These are phyloP conservation scores for Semibalanus balanoides DNA, from an alignment of 1,140 invertebrate genomes.

Conservation along the genomic window DNA sequence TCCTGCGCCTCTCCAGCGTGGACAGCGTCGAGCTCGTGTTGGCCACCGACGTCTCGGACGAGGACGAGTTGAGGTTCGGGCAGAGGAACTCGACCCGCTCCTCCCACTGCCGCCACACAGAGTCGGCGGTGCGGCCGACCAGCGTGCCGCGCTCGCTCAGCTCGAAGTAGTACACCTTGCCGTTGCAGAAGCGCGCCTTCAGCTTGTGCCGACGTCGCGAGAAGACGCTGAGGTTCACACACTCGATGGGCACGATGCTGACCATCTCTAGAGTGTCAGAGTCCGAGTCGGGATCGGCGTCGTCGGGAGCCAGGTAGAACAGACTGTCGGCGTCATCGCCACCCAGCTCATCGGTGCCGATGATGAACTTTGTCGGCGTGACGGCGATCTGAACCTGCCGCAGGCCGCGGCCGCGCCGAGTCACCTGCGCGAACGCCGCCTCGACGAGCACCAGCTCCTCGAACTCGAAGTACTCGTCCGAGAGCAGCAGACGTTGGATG, in stretches of 20 bases:
- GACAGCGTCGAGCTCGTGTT: not conserved
- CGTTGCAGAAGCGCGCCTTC: slow-evolving; percentile 39
- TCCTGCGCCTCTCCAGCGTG: not conserved
- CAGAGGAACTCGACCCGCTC: slow-evolving; percentile 32
- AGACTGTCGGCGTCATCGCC: slow-evolving; percentile 19
- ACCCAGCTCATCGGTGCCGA: slow-evolving; percentile 37
- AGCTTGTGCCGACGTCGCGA: slow-evolving; percentile 36
- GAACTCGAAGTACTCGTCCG: slow-evolving; percentile 40
- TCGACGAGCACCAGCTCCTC: slow-evolving; percentile 42
- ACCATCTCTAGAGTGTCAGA: slow-evolving; percentile 40
- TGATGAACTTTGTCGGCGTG: slow-evolving; percentile 39
- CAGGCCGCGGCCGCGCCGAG: slow-evolving; percentile 38
- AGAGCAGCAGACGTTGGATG: slow-evolving; percentile 40
- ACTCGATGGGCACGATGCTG: slow-evolving; percentile 41
- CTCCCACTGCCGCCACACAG: slow-evolving; percentile 40
- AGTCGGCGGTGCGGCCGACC: too few species aligned
- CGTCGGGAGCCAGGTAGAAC: slow-evolving; percentile 25
- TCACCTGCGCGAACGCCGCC: slow-evolving; percentile 45
- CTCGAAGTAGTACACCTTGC: slow-evolving; percentile 34
- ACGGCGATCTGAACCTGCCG: slow-evolving; percentile 41
- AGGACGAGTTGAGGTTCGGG: slow-evolving; percentile 30
- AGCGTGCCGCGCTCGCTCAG: slow-evolving; percentile 26
- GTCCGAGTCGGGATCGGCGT: slow-evolving; percentile 34
- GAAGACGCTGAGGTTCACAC: slow-evolving; percentile 40
- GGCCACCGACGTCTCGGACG: slow-evolving; percentile 38